Conservation (phyloP, 2,888 invertebrate genomes). For the Amiota mariae region DNA sequence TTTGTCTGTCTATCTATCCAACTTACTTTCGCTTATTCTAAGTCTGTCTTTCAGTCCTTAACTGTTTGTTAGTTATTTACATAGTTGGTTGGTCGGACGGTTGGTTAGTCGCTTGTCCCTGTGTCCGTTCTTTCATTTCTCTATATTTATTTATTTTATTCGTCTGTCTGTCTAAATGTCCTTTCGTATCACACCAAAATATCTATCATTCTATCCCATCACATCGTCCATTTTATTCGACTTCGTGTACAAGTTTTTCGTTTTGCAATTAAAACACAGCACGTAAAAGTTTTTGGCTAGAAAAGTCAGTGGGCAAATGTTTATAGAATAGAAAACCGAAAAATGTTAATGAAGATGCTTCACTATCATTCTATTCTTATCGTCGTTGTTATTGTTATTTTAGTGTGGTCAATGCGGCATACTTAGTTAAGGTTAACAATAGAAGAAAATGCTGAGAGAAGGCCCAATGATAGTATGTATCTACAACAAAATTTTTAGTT, state of each 20-base stretch:
- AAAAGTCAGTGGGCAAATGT: slow-evolving; percentile 24
- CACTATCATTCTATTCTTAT: not conserved
- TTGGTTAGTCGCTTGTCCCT: slow-evolving; percentile 49
- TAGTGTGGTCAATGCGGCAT: not conserved
- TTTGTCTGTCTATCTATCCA: not conserved
- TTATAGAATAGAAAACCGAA: slow-evolving; percentile 25
- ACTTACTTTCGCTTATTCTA: not conserved
- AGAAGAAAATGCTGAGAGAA: not conserved
- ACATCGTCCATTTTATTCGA: not conserved
- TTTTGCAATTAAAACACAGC: slow-evolving; percentile 64
- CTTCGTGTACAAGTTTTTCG: slow-evolving; percentile 61
- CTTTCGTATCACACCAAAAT: too few relatives aligned
- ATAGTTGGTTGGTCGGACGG: not conserved
- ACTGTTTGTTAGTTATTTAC: slow-evolving; percentile 32
- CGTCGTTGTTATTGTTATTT: not conserved
- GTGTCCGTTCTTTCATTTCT: too few relatives aligned
- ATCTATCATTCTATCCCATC: too few relatives aligned
- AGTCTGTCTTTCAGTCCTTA: slow-evolving; percentile 17
- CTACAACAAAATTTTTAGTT: not conserved
- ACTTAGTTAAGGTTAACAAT: not conserved
- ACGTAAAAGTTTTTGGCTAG: slow-evolving; percentile 38
- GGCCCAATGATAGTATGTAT: too few relatives aligned
- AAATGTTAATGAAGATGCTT: slow-evolving; percentile 29
- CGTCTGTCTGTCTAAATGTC: not conserved
- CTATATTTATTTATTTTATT: not conserved